Conservation (phyloP, 2,113 vertebrate species). For the Penelope pileata region DNA sequence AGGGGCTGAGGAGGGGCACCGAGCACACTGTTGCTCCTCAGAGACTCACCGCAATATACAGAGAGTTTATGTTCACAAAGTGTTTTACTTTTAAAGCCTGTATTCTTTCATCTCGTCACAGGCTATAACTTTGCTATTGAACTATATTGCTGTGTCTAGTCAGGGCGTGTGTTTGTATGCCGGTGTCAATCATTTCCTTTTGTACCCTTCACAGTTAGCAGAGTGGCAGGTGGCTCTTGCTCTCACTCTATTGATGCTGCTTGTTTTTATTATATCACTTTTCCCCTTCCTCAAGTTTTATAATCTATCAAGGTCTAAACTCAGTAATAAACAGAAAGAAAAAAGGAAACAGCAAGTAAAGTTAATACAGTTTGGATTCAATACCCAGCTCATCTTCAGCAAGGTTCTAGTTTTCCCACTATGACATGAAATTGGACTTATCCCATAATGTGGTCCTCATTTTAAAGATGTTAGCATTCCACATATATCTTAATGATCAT, state of each 20-base stretch:
- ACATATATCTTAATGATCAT: not conserved
- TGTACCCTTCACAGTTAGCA: slow-evolving; percentile 5
- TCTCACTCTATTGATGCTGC: slow-evolving; percentile 36
- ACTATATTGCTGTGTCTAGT: slow-evolving; percentile 64
- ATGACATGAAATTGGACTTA: slow-evolving; percentile 36
- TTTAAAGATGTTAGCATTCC: slow-evolving; percentile 30
- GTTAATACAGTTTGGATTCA: not conserved
- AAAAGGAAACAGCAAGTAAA: slow-evolving; percentile 1
- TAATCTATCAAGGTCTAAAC: slow-evolving; percentile 50
- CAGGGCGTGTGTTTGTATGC: slow-evolving; percentile 45
- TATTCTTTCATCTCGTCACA: slow-evolving; percentile 60
- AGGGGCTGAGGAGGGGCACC: not conserved
- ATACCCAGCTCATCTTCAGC: not conserved
- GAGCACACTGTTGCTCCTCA: slow-evolving; percentile 23
- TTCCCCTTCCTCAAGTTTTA: slow-evolving; percentile 22
- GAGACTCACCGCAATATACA: slow-evolving; percentile 21
- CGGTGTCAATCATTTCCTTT: slow-evolving; percentile 63
- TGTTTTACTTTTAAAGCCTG: slow-evolving; percentile 65
- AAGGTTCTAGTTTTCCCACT: slow-evolving; percentile 39
- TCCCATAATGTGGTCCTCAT: not conserved
- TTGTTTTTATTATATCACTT: slow-evolving; percentile 62
- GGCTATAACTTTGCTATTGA: slow-evolving; percentile 56
- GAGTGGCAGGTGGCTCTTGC: slow-evolving; percentile 33
- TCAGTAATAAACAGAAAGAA: slow-evolving; percentile 35
- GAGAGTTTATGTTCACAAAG: slow-evolving; percentile 58